phyloP scores from a whole-genome alignment of 2,113 vertebrate species.

The Ophiodon elongatus region DNA sequence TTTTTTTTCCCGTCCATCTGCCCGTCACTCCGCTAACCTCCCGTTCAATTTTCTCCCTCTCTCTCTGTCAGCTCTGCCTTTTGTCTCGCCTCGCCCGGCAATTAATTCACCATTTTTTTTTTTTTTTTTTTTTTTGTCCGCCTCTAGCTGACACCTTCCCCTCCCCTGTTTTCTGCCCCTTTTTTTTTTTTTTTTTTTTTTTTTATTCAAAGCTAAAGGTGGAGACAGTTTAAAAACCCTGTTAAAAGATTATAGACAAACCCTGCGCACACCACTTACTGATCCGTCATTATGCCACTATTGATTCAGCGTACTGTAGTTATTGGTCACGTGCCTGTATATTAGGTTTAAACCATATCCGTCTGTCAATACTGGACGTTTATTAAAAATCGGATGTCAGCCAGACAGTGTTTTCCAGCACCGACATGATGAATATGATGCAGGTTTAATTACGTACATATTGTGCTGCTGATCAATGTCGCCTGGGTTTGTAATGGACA shows the following conservation, averaged over 20 bases:
- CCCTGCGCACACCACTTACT: conserved; percentile 32
- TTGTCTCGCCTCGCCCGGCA: conserved; percentile 54
- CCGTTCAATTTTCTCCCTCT: conserved; percentile 29
- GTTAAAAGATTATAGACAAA: conserved; percentile 13
- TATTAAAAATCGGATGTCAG: conserved; percentile 32
- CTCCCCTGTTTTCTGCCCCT: conserved; percentile 4
- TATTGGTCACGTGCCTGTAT: background rate
- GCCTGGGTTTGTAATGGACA: conserved; percentile 10
- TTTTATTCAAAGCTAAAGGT: conserved; percentile 3
- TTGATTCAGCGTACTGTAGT: conserved; percentile 33
- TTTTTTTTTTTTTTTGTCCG: too few relatives aligned
- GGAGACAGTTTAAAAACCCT: background rate
- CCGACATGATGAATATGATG: conserved; percentile 44
- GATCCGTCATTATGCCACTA: conserved; percentile 32
- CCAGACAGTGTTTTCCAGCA: conserved; percentile 17
- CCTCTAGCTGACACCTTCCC: conserved; percentile 4
- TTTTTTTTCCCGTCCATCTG: conserved; percentile 64
- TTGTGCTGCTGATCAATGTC: conserved; percentile 42
- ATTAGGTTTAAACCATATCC: conserved; percentile 29
- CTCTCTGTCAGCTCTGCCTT: conserved; percentile 29
- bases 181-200: background rate
- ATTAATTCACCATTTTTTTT: conserved; percentile 55
- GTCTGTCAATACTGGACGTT: conserved; percentile 31
- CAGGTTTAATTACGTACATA: conserved; percentile 45
- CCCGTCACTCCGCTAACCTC: conserved; percentile 60